phyloP scores from a whole-genome alignment of 64 coral and sea anemone genomes.

The Stichodactyla helianthus region DNA sequence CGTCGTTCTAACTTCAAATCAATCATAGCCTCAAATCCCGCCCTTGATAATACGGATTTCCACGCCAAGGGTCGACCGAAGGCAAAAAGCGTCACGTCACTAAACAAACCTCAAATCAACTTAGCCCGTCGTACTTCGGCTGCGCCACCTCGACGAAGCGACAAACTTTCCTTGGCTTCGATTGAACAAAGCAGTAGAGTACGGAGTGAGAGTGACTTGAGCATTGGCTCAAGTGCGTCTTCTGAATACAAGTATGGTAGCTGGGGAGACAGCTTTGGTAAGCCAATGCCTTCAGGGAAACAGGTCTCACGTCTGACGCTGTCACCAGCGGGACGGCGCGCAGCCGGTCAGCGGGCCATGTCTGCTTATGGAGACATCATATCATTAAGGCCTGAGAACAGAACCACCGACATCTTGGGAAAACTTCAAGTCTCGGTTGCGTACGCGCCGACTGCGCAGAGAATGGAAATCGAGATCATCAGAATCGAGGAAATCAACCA shows the following conservation, averaged over 20 bases:
- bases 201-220: constrained; percentile 9
- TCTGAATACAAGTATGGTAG: constrained; percentile 1
- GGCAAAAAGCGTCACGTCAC: constrained; percentile 3
- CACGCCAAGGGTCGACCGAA: not conserved
- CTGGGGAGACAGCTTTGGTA: constrained; percentile 27
- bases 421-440: constrained; percentile 49
- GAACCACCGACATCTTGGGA: constrained; percentile 11
- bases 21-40: not conserved
- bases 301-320: not conserved
- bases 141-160: not conserved
- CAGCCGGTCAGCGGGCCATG: constrained; percentile 18
- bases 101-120: not conserved
- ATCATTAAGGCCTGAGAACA: constrained; percentile 1
- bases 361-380: constrained; percentile 48
- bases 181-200: not conserved
- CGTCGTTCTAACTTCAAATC: not conserved
- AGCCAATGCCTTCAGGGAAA: constrained; percentile 18
- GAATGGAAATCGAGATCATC: constrained; percentile 42
- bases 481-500: constrained; percentile 39
- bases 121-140: not conserved
- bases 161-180: not conserved
- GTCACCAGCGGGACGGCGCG: not conserved
- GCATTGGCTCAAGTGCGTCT: not conserved
- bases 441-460: constrained; percentile 39
- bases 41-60: constrained; percentile 2